Conservation (phyloP, 2,797 vertebrate genomes). For the Threskiornis aethiopicus region DNA sequence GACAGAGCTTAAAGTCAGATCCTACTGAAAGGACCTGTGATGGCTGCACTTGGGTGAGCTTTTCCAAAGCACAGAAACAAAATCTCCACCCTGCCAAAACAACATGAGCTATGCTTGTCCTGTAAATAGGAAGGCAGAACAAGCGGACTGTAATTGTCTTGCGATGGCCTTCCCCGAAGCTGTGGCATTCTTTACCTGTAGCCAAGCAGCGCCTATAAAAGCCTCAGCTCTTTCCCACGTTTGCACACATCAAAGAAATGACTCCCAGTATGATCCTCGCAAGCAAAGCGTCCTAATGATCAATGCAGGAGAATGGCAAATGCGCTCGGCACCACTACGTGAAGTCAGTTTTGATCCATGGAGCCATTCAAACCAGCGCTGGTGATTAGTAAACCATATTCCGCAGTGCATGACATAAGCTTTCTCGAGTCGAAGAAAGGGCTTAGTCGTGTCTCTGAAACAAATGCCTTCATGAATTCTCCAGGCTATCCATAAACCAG, state of each 20-base stretch:
- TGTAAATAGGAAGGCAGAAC: not conserved
- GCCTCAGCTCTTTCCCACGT: not conserved
- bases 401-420: not conserved
- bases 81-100: not conserved
- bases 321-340: not conserved
- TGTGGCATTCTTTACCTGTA: not conserved
- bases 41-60: not conserved
- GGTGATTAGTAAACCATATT: conserved; percentile 46
- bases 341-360: conserved; percentile 46
- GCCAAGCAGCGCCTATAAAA: not conserved
- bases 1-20: not conserved
- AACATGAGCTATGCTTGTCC: not conserved
- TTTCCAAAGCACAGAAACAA: not conserved
- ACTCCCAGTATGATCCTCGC: conserved; percentile 11
- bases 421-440: not conserved
- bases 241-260: conserved; percentile 40
- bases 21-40: not conserved
- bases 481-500: conserved; percentile 8
- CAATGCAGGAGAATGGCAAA: conserved; percentile 16
- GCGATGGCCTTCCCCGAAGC: not conserved
- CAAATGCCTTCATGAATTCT: conserved; percentile 36
- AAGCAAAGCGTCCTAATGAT: conserved; percentile 3
- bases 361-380: conserved; percentile 14
- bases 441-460: not conserved
- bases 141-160: not conserved